Evolutionary conservation across 2,888 invertebrate species (phyloP), one percentile per base, ranked within the genome.

Genomic region (Metacarcinus magister): DNA sequence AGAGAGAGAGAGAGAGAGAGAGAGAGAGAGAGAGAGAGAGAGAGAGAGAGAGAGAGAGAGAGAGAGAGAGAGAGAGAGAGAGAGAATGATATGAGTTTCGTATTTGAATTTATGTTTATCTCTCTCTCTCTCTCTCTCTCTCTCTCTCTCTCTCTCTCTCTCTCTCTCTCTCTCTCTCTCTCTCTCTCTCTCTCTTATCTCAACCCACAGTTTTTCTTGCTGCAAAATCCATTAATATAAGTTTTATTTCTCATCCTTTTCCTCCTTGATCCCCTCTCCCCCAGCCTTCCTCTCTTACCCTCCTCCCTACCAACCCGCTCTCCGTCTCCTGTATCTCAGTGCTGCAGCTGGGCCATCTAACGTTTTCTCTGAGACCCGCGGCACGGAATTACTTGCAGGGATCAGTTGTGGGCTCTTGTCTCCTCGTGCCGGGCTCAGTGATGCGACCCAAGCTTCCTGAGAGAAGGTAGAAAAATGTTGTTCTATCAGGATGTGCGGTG

Each of bases 101-200:
- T 67, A 67, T 67, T 67, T 4, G 67, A 67, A 67, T 67, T 23
- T 67, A 10, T 60, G 10, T 60, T 19, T 60, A 7, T 60, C 60
- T 60, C 60, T 60, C 60, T 60, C 60, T 60, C 60, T 60, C 60
- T 60, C 60, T 60, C 60, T 60, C 60, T 60, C 60, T 60, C 60
- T 60, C 60, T 60, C 60, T 60, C 60, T 60, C 60, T 60, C 60
- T 60, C 60, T 60, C 60, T 60, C 60, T 60, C 60, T 60, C 60
- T 60, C 60, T 60, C 60, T 60, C 60, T 60, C 60, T 60, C 60
- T 60, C 60, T 48, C 60, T 60, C 60, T 60, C 60, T 60, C 60
- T 60, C 60, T 60, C 60, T 16, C 19, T 60, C 7, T 16, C 60
- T 60, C 7, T 16, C 67, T 67, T 67, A 67, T 67, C 67, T 5